These are phyloP conservation scores for Spatulosminthurus flaviceps DNA, from an alignment of 2,888 invertebrate species.

Conservation along the genomic window DNA sequence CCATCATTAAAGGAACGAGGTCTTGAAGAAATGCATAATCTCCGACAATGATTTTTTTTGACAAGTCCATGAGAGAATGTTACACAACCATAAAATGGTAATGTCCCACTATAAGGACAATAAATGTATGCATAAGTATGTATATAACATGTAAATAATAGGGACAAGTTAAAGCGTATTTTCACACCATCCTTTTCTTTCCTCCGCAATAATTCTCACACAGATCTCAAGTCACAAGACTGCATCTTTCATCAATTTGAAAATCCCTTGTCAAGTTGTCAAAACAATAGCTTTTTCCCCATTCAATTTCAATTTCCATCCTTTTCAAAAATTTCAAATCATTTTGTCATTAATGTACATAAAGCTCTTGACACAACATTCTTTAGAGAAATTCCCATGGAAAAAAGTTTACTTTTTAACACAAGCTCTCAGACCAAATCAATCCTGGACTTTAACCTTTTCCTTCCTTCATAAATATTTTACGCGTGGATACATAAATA, in stretches of 20 bases:
- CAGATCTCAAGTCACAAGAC: conserved; percentile 22
- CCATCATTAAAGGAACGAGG: not conserved
- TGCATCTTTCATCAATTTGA: not conserved
- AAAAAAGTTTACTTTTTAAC: not conserved
- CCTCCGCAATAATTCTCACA: conserved; percentile 14
- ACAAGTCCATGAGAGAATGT: conserved; percentile 18
- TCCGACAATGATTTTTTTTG: conserved; percentile 5
- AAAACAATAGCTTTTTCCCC: not conserved
- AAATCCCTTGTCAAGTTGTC: not conserved
- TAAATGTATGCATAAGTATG: not conserved
- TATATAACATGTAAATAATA: not conserved
- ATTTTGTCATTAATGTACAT: too few relatives aligned
- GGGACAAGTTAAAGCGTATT: not conserved
- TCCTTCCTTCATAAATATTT: not conserved
- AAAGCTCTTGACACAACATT: too few relatives aligned
- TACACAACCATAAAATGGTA: conserved; percentile 18
- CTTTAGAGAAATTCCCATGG: too few relatives aligned
- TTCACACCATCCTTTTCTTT: conserved; percentile 26
- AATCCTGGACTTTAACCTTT: too few relatives aligned
- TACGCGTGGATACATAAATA: not conserved
- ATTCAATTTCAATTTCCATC: not conserved
- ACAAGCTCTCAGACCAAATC: not conserved
- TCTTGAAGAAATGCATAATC: not conserved
- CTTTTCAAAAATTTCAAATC: too few relatives aligned
- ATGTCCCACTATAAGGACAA: not conserved